Conservation (phyloP, 2,113 vertebrate genomes). For the Caranx melampygus region DNA sequence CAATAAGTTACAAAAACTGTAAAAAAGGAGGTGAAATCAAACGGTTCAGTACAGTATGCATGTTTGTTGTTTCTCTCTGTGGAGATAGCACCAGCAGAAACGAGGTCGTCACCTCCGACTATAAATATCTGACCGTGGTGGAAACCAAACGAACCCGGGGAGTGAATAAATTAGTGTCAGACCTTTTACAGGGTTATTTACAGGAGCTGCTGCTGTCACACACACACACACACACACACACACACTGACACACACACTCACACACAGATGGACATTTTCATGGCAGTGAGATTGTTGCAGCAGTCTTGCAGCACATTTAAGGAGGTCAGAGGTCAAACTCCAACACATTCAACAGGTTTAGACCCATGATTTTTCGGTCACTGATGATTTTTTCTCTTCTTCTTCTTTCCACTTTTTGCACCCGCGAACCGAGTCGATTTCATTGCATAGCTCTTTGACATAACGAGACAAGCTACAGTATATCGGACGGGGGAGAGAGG, state of each 20-base stretch:
- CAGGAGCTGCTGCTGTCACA: constrained; percentile 72
- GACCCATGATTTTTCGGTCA: constrained; percentile 64
- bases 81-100: constrained; percentile 84
- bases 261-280: constrained; percentile 50
- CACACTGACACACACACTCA: constrained; percentile 6
- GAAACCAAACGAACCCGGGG: constrained; percentile 67
- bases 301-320: constrained; percentile 82
- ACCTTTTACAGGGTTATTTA: constrained; percentile 80
- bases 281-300: constrained; percentile 83
- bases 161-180: constrained; percentile 86
- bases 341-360: constrained; percentile 87
- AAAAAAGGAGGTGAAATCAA: constrained; percentile 65
- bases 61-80: constrained; percentile 61
- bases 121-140: constrained; percentile 73
- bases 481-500: constrained; percentile 16
- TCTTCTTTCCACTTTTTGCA: constrained; percentile 31
- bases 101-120: constrained; percentile 60
- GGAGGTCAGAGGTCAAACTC: constrained; percentile 82
- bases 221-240: constrained; percentile 21
- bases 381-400: background rate
- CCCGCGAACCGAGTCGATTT: constrained; percentile 49
- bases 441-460: constrained; percentile 79
- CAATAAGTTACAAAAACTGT: constrained; percentile 84
- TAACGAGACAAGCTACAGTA: constrained; percentile 70
- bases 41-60: constrained; percentile 76